Conservation (phyloP, 2,888 invertebrate genomes). For the Cantharis lateralis region DNA sequence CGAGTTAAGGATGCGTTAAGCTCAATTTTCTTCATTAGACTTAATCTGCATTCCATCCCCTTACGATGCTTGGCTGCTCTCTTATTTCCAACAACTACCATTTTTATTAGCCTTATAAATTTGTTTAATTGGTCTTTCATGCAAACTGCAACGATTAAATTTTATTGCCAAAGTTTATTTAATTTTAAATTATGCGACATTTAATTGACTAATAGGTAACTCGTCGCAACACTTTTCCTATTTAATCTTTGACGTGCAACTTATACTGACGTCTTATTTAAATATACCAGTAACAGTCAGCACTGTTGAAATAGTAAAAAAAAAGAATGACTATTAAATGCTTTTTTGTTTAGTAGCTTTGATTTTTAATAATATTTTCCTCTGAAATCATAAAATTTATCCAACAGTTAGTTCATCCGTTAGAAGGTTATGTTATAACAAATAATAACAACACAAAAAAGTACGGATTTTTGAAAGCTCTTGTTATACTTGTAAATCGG, state of each 20-base stretch:
- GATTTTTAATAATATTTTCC: no score
- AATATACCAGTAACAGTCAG: background rate
- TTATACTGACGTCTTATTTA: no score
- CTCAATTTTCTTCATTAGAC: constrained; percentile 56
- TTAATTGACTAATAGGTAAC: constrained; percentile 2
- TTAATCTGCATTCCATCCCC: constrained; percentile 53
- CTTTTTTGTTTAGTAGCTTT: no score
- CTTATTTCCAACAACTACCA: constrained; percentile 47
- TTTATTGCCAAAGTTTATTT: constrained; percentile 26
- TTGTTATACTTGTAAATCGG: no score
- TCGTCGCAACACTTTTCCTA: background rate
- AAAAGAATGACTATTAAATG: no score
- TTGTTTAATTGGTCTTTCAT: constrained; percentile 56
- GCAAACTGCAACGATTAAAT: constrained; percentile 43
- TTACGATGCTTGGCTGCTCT: constrained; percentile 43
- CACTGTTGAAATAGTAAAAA: background rate
- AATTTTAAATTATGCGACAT: constrained; percentile 7
- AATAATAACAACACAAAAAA: no score
- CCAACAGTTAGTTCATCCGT: no score
- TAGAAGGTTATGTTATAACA: no score
- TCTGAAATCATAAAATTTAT: no score
- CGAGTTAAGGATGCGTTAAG: constrained; percentile 56
- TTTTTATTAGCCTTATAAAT: constrained; percentile 56
- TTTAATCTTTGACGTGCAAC: background rate
- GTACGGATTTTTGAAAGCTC: no score